Conservation (phyloP, 1,140 invertebrate species). For the Sipha flava region DNA sequence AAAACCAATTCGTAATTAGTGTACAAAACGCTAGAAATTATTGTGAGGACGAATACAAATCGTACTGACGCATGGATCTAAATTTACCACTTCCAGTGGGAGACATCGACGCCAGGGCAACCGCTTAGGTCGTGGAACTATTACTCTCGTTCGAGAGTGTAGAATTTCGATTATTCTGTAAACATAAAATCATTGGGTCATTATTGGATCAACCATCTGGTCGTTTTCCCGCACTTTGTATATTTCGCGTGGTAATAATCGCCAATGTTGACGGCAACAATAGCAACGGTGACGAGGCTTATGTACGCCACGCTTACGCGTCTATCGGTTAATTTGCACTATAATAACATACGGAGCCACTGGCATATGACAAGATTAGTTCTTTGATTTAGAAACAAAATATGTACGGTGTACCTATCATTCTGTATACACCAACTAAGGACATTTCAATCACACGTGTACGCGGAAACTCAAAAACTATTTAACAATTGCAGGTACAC, state of each 20-base stretch:
- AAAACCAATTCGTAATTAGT: too few relatives aligned
- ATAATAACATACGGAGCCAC: background rate
- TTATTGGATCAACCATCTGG: constrained; percentile 20
- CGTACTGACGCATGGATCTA: too few relatives aligned
- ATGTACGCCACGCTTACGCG: background rate
- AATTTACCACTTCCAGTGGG: too few relatives aligned
- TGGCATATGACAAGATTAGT: background rate
- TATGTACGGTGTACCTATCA: too few relatives aligned
- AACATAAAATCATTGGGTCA: background rate
- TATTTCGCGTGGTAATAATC: background rate
- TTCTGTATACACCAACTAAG: too few relatives aligned
- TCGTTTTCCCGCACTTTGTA: background rate
- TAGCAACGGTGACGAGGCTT: background rate
- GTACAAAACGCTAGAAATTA: too few relatives aligned
- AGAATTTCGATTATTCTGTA: background rate
- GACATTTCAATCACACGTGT: too few relatives aligned
- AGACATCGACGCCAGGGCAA: too few relatives aligned
- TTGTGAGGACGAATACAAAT: too few relatives aligned
- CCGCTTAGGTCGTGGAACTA: too few relatives aligned
- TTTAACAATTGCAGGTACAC: too few relatives aligned
- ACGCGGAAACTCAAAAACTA: too few relatives aligned
- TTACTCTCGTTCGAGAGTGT: background rate
- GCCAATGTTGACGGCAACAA: background rate
- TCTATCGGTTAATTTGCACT: background rate
- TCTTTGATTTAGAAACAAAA: background rate